phyloP scores from a whole-genome alignment of 35 echinoderm and acorn worm species.

The Hemicentrotus pulcherrimus region DNA sequence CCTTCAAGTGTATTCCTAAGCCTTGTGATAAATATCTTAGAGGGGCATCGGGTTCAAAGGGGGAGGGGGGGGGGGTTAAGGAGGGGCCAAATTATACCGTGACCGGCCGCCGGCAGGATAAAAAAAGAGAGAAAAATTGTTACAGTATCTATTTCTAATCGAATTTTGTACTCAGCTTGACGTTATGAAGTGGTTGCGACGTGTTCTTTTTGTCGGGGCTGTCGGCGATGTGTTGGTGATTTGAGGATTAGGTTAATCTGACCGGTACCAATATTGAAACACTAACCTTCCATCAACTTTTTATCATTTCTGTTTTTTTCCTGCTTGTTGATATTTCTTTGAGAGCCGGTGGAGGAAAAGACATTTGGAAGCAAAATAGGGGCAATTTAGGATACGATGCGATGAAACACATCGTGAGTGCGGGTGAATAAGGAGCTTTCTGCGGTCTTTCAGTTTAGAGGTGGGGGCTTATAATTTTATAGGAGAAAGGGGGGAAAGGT shows the following conservation, averaged over 20 bases:
- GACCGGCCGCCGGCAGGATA: neutral
- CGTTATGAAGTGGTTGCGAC: conserved; percentile 42
- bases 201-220: conserved; percentile 36
- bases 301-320: conserved; percentile 15
- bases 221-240: conserved; percentile 21
- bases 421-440: neutral
- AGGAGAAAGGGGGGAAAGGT: neutral
- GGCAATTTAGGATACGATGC: neutral
- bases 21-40: neutral
- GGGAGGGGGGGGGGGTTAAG: neutral
- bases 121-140: conserved; percentile 47
- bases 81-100: neutral
- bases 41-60: neutral
- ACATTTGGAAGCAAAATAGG: neutral
- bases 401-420: neutral
- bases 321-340: neutral
- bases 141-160: conserved; percentile 57
- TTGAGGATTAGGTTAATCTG: conserved; percentile 44
- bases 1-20: neutral
- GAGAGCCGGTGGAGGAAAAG: conserved; percentile 39
- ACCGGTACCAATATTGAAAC: conserved; percentile 46
- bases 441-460: neutral
- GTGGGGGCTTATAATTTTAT: conserved; percentile 36
- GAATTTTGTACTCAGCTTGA: conserved; percentile 52
- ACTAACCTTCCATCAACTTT: conserved; percentile 32